Conservation (phyloP, 1,140 invertebrate species). For the Schlechtendalia chinensis region DNA sequence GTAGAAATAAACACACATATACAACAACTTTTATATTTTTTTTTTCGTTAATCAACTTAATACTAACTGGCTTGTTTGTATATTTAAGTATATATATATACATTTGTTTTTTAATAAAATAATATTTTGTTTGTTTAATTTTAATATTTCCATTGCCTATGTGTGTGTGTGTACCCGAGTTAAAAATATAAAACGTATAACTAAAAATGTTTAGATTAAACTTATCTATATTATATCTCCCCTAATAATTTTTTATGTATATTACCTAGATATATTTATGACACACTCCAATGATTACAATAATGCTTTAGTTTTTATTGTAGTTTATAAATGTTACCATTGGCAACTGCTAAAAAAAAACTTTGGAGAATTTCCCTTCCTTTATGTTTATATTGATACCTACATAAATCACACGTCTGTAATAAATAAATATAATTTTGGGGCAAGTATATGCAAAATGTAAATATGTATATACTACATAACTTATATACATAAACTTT, state of each 20-base stretch:
- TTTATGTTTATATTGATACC: not conserved
- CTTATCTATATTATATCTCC: conserved; percentile 36
- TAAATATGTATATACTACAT: too few relatives aligned
- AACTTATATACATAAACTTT: too few relatives aligned
- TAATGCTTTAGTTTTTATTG: conserved; percentile 29
- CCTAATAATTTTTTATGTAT: conserved; percentile 8
- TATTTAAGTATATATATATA: too few relatives aligned
- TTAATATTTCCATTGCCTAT: not conserved
- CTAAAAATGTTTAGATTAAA: conserved; percentile 34
- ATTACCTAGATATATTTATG: conserved; percentile 26
- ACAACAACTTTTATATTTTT: too few relatives aligned
- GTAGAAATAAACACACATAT: too few relatives aligned
- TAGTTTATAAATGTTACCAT: conserved; percentile 35
- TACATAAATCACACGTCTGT: not conserved
- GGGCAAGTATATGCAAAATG: too few relatives aligned
- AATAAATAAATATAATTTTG: too few relatives aligned
- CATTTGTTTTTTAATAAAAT: too few relatives aligned
- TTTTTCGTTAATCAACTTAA: too few relatives aligned
- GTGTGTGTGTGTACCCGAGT: too few relatives aligned
- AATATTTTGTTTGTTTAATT: conserved; percentile 16
- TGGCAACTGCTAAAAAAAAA: conserved; percentile 31
- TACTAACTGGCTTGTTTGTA: too few relatives aligned
- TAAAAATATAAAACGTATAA: conserved; percentile 20
- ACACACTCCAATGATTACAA: conserved; percentile 22
- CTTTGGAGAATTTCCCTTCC: not conserved